Conservation (phyloP, 2,113 vertebrate species). For the Odontophorus gujanensis region DNA sequence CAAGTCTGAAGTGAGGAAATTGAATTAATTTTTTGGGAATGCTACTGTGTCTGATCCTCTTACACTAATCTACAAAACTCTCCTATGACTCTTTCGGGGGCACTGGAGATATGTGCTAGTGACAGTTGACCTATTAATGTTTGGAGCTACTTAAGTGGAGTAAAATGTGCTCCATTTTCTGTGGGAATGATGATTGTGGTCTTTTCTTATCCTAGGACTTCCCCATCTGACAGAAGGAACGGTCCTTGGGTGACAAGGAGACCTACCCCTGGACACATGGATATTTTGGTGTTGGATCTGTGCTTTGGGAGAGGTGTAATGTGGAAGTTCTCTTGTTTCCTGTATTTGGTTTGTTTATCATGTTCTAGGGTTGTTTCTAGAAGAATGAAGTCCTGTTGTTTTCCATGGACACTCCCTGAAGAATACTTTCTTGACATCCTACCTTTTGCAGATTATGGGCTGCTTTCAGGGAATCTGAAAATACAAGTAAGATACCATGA, state of each 20-base stretch:
- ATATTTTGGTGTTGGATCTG: accelerated
- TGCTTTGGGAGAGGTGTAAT: background rate
- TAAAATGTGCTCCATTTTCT: background rate
- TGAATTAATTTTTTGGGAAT: background rate
- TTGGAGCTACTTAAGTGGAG: background rate
- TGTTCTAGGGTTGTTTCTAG: background rate
- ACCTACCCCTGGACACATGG: background rate
- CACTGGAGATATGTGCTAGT: background rate
- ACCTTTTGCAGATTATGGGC: background rate
- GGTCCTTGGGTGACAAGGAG: background rate
- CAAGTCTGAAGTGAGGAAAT: background rate
- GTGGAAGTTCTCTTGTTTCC: background rate
- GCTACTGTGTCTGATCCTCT: background rate
- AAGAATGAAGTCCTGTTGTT: background rate
- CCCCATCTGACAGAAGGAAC: background rate
- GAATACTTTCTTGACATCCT: background rate
- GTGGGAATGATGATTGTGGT: background rate
- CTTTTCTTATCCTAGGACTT: slow-evolving; percentile 11
- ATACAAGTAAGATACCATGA: background rate
- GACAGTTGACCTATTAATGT: background rate
- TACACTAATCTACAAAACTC: background rate
- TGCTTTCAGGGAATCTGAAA: background rate
- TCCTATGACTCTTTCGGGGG: background rate
- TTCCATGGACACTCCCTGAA: background rate
- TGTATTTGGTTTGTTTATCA: background rate